Percentiles rank a stretch among this genome's conserved stretches.
These are phyloP conservation scores for Nasua narica DNA, from an alignment of 2,797 vertebrate species.

Conservation along the genomic window DNA sequence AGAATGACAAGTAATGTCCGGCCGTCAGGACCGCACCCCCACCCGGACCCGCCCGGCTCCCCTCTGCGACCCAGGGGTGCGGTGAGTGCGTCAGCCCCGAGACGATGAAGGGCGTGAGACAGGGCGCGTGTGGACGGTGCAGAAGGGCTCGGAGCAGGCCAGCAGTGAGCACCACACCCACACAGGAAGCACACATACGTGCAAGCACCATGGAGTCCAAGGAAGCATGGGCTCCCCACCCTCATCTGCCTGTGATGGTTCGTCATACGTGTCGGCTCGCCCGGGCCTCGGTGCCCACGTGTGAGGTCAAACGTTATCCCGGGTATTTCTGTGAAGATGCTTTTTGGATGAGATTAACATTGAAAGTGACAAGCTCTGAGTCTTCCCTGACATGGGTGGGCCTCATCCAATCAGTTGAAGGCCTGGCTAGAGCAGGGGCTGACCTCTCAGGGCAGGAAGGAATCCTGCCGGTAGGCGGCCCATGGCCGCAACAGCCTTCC, in stretches of 20 bases:
- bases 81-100: too few relatives aligned
- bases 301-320: too few relatives aligned
- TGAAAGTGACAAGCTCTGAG: neutral
- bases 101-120: fast-evolving
- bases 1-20: fast-evolving
- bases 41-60: fast-evolving
- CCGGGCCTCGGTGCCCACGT: neutral
- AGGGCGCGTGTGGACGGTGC: fast-evolving
- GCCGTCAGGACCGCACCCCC: fast-evolving
- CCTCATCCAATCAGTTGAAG: neutral
- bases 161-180: fast-evolving
- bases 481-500: neutral
- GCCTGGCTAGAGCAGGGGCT: neutral
- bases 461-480: neutral
- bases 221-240: fast-evolving
- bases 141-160: fast-evolving
- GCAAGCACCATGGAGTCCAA: fast-evolving
- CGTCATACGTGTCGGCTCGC: fast-evolving
- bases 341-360: neutral
- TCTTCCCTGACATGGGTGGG: neutral
- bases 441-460: too few relatives aligned
- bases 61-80: fast-evolving
- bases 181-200: fast-evolving
- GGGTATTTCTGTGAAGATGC: neutral
- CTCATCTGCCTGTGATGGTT: fast-evolving